A percentile compares a stretch with the other conserved stretches of the same genome.
Evolutionary conservation across 1,140 invertebrate genomes (phyloP).

Genomic region (Temnothorax nylanderi): DNA sequence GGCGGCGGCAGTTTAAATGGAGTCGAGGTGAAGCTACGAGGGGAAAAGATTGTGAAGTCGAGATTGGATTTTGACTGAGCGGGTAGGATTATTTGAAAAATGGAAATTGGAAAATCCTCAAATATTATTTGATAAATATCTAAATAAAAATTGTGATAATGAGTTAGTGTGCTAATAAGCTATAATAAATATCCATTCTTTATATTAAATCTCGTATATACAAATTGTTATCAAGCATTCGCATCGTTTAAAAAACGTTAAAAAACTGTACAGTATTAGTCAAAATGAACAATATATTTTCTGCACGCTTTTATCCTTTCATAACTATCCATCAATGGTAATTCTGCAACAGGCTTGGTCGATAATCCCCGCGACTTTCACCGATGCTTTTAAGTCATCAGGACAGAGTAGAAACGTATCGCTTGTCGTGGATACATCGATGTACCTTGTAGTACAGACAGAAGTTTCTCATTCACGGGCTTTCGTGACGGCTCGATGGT

Average conservation of each 20-base stretch:
- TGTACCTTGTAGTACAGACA: constrained; percentile 38
- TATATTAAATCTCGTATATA: background rate
- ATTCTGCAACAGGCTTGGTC: constrained; percentile 6
- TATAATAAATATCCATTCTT: background rate
- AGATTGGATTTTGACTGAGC: constrained; percentile 3
- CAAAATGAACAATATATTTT: constrained; percentile 11
- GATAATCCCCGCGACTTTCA: constrained; percentile 20
- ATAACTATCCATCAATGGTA: background rate
- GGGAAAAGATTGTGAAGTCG: constrained; percentile 16
- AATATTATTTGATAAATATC: background rate
- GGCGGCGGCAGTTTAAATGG: constrained; percentile 47
- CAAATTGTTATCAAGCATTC: background rate
- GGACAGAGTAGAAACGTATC: constrained; percentile 28
- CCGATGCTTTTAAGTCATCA: constrained; percentile 40
- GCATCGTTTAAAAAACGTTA: background rate
- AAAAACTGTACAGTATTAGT: background rate
- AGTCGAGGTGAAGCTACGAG: constrained; percentile 33
- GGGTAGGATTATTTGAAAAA: background rate
- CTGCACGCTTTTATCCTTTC: background rate
- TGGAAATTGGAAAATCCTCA: background rate
- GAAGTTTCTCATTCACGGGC: constrained; percentile 51
- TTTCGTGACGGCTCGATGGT: constrained; percentile 61
- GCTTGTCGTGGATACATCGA: background rate
- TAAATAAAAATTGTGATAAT: background rate
- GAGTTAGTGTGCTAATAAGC: background rate